Evolutionary conservation across 2,888 invertebrate species (phyloP).

Genomic region (Nudaria mundana): DNA sequence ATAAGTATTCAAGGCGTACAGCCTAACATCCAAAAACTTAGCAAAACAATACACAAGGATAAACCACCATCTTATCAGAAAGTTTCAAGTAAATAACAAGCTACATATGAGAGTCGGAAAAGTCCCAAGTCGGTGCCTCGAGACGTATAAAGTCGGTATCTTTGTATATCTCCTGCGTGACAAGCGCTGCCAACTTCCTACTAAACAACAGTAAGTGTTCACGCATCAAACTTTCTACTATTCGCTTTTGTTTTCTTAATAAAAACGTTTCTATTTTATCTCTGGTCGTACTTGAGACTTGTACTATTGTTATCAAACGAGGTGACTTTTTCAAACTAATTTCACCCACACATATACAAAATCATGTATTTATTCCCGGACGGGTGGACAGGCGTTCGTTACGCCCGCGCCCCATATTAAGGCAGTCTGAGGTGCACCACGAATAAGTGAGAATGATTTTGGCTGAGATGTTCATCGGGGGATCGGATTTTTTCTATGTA

Average conservation of each 20-base stretch:
- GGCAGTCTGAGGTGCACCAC: too few relatives aligned
- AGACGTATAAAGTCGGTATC: slow-evolving; percentile 20
- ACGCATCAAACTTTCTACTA: slow-evolving; percentile 48
- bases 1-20: too few relatives aligned
- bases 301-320: slow-evolving; percentile 7
- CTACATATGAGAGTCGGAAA: slow-evolving; percentile 10
- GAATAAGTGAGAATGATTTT: too few relatives aligned
- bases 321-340: too few relatives aligned
- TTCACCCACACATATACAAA: too few relatives aligned
- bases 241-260: slow-evolving; percentile 58
- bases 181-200: slow-evolving; percentile 17
- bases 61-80: slow-evolving; percentile 7
- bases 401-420: too few relatives aligned
- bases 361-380: too few relatives aligned
- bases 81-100: slow-evolving; percentile 8
- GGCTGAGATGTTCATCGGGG: too few relatives aligned
- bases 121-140: slow-evolving; percentile 19
- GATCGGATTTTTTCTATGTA: too few relatives aligned
- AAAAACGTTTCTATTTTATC: too few relatives aligned
- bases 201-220: slow-evolving; percentile 44
- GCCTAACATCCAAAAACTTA: not conserved
- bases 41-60: slow-evolving; percentile 5
- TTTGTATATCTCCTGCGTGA: slow-evolving; percentile 26
- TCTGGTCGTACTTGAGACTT: slow-evolving; percentile 21
- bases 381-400: too few relatives aligned